Evolutionary conservation across 2,797 vertebrate genomes (phyloP).

Genomic region (Miichthys miiuy): DNA sequence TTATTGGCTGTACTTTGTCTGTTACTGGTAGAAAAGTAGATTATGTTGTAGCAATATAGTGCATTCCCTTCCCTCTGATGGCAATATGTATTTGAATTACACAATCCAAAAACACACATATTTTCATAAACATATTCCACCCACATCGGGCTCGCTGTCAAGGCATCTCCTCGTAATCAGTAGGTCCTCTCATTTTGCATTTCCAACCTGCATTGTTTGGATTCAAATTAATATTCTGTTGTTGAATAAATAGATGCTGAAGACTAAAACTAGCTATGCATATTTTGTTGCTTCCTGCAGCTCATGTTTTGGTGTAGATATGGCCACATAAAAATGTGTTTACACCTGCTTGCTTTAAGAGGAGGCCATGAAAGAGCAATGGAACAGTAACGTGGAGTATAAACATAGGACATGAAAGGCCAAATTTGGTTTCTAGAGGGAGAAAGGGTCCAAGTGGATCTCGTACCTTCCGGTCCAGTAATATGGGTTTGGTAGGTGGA

Average conservation of each 20-base stretch:
- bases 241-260: constrained; percentile 24
- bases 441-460: constrained; percentile 48
- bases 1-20: constrained; percentile 26
- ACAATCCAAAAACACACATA: constrained; percentile 14
- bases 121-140: constrained; percentile 49
- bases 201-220: constrained; percentile 12
- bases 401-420: constrained; percentile 22
- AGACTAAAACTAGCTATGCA: constrained; percentile 1
- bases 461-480: constrained; percentile 75
- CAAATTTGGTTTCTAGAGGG: constrained; percentile 55
- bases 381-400: not conserved
- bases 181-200: constrained; percentile 32
- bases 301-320: constrained; percentile 11
- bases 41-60: constrained; percentile 14
- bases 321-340: not conserved
- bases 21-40: constrained; percentile 1
- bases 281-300: not conserved
- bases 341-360: constrained; percentile 20
- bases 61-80: constrained; percentile 15
- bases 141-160: constrained; percentile 48
- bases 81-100: constrained; percentile 39
- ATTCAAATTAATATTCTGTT: constrained; percentile 42
- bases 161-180: constrained; percentile 29
- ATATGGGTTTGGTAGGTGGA: constrained; percentile 78
- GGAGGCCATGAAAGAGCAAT: constrained; percentile 20